phyloP scores from a whole-genome alignment of 2,797 vertebrate species.

The Ctenopoma multispine region DNA sequence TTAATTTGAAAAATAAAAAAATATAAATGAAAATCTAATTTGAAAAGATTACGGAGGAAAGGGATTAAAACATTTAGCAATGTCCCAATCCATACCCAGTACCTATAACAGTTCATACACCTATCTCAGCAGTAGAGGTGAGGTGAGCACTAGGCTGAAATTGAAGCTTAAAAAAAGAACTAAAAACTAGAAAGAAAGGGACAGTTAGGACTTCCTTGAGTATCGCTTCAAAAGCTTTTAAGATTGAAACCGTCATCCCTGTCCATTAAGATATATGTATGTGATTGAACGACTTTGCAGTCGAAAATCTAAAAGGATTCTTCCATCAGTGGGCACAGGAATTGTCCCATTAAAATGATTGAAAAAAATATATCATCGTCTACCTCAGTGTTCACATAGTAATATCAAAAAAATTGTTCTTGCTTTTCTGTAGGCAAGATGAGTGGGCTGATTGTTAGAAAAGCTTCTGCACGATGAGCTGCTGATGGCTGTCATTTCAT shows the following conservation, averaged over 20 bases:
- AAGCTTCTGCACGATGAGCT: constrained; percentile 10
- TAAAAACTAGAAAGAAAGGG: neutral
- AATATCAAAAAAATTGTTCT: neutral
- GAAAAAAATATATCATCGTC: neutral
- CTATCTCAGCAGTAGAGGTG: constrained; percentile 78
- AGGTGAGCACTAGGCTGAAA: constrained; percentile 77
- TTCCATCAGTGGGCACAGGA: constrained; percentile 16
- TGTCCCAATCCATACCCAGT: neutral
- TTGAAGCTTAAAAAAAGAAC: constrained; percentile 1
- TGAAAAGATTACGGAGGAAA: neutral
- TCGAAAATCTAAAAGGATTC: constrained; percentile 27
- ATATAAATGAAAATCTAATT: neutral
- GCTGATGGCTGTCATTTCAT: constrained; percentile 14
- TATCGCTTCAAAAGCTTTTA: constrained; percentile 61
- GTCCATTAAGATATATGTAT: constrained; percentile 48
- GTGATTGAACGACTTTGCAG: constrained; percentile 29
- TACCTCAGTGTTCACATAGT: neutral
- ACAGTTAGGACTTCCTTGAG: constrained; percentile 28
- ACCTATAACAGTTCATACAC: constrained; percentile 2
- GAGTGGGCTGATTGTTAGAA: constrained; percentile 2
- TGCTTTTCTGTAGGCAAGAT: neutral
- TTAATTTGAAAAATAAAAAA: constrained; percentile 23
- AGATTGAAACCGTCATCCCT: constrained; percentile 28
- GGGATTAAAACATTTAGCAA: constrained; percentile 4
- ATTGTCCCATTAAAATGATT: constrained; percentile 16